Percentiles rank a stretch among this genome's conserved stretches.
phyloP scores from a whole-genome alignment of 1,140 invertebrate genomes.

The Phymastichus coffea region DNA sequence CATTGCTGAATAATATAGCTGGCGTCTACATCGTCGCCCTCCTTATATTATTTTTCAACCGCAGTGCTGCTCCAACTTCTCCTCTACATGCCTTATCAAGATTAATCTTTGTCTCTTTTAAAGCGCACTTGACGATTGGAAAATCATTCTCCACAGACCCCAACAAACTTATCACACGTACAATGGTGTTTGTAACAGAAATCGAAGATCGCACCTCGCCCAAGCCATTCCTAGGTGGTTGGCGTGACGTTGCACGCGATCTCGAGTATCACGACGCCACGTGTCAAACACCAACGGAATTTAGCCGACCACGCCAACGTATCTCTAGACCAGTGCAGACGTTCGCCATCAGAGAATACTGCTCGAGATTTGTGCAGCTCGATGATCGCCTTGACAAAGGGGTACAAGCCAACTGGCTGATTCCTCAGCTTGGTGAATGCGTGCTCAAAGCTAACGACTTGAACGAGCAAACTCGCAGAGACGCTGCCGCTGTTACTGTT shows the following conservation, averaged over 20 bases:
- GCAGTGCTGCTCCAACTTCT: no score
- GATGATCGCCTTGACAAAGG: slow-evolving; percentile 7
- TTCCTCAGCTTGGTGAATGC: slow-evolving; percentile 23
- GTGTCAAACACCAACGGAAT: slow-evolving; percentile 59
- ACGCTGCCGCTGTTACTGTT: slow-evolving; percentile 40
- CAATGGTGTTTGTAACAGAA: slow-evolving; percentile 58
- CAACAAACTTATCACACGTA: no score
- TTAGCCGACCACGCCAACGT: slow-evolving; percentile 27
- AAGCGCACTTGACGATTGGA: no score
- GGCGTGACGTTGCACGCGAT: slow-evolving; percentile 59
- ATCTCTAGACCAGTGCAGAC: slow-evolving; percentile 11
- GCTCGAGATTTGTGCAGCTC: background rate
- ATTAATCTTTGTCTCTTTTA: no score
- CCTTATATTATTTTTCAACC: no score
- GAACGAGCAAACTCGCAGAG: slow-evolving; percentile 1
- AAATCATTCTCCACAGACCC: no score
- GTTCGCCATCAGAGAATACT: slow-evolving; percentile 13
- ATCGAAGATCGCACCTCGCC: slow-evolving; percentile 57
- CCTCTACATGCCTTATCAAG: no score
- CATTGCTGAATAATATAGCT: no score
- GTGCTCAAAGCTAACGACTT: slow-evolving; percentile 4
- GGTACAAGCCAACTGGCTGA: slow-evolving; percentile 18
- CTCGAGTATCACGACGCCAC: slow-evolving; percentile 63
- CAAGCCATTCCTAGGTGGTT: slow-evolving; percentile 65
- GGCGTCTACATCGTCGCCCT: no score